These are phyloP conservation scores for Cetoscarus ocellatus DNA, from an alignment of 2,797 vertebrate species.

Conservation along the genomic window DNA sequence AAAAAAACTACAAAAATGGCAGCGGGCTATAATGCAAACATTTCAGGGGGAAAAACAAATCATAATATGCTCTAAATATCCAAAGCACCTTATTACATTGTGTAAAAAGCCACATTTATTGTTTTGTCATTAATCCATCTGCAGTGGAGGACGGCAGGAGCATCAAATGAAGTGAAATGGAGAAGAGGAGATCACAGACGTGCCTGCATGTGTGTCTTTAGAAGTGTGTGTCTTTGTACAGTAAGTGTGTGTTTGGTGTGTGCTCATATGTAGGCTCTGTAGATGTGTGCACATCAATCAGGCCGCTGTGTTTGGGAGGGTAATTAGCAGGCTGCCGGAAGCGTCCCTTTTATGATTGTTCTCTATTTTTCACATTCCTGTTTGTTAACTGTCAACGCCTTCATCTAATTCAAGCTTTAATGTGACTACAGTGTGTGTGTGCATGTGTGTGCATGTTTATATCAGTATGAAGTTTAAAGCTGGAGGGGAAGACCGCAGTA, in stretches of 20 bases:
- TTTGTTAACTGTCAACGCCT: constrained; percentile 45
- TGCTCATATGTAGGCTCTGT: constrained; percentile 12
- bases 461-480: constrained; percentile 26
- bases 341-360: constrained; percentile 75
- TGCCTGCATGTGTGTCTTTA: constrained; percentile 19
- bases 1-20: no score
- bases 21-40: no score
- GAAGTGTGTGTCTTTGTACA: constrained; percentile 6
- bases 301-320: constrained; percentile 69
- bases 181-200: constrained; percentile 42
- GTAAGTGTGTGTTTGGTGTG: not conserved
- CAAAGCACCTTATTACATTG: no score
- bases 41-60: no score
- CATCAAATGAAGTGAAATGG: constrained; percentile 13
- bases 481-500: constrained; percentile 14
- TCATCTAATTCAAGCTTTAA: constrained; percentile 69
- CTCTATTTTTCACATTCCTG: constrained; percentile 52
- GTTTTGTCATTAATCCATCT: constrained; percentile 15
- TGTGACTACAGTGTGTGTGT: constrained; percentile 33
- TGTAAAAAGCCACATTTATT: not conserved
- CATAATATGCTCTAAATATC: no score
- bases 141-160: constrained; percentile 13
- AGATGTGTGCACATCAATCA: constrained; percentile 76
- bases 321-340: constrained; percentile 77
- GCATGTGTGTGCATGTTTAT: constrained; percentile 5